Conservation (phyloP, 2,888 invertebrate genomes). For the Hypercompe scribonia region DNA sequence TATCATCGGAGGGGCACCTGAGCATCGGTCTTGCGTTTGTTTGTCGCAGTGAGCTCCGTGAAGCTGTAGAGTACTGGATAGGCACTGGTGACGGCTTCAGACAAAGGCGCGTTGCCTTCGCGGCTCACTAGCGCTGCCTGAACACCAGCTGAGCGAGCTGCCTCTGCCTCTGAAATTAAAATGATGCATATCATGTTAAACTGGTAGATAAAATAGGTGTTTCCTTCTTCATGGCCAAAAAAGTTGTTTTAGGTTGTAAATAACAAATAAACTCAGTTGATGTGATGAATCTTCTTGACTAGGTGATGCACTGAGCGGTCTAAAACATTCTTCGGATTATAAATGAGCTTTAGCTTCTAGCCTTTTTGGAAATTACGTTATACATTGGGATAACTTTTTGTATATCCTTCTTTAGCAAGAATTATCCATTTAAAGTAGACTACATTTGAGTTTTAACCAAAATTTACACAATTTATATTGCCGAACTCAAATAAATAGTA, state of each 20-base stretch:
- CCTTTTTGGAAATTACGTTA: too few relatives aligned
- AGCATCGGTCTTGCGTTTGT: slow-evolving; percentile 80
- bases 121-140: slow-evolving; percentile 90
- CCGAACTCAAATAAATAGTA: too few relatives aligned
- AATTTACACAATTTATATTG: neutral
- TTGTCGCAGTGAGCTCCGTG: slow-evolving; percentile 82
- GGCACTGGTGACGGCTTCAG: slow-evolving; percentile 82
- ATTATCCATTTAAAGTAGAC: too few relatives aligned
- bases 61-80: slow-evolving; percentile 88
- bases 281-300: too few relatives aligned
- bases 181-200: neutral
- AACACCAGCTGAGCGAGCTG: slow-evolving; percentile 92
- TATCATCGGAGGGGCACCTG: slow-evolving; percentile 71
- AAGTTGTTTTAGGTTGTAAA: too few relatives aligned
- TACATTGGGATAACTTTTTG: too few relatives aligned
- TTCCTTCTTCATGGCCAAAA: too few relatives aligned
- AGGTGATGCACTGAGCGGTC: too few relatives aligned
- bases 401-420: too few relatives aligned
- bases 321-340: too few relatives aligned
- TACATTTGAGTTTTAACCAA: neutral
- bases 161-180: slow-evolving; percentile 90
- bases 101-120: slow-evolving; percentile 92
- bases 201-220: neutral
- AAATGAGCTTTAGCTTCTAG: too few relatives aligned
- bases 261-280: too few relatives aligned